A percentile compares a stretch with the other conserved stretches of the same genome.
Conservation (phyloP, 2,888 invertebrate genomes). For the Trypoxylon attenuatum region DNA sequence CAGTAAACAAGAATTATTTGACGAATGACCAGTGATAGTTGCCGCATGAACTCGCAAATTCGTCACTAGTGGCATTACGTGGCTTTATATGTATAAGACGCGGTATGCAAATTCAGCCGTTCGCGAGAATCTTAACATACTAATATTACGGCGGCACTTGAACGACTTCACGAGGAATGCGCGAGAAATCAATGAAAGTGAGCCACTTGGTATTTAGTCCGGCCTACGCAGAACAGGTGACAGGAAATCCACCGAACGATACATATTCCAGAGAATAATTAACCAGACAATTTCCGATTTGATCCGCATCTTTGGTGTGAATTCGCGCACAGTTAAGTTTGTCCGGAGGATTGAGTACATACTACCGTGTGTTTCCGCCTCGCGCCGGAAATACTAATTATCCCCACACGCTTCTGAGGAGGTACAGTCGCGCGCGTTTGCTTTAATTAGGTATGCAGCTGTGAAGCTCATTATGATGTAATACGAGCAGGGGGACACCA, state of each 20-base stretch:
- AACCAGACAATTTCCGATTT: background rate
- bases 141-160: constrained; percentile 9
- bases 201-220: background rate
- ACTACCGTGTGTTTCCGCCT: constrained; percentile 2
- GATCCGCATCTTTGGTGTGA: background rate
- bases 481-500: background rate
- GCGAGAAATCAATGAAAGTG: background rate
- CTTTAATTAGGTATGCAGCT: constrained; percentile 4
- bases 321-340: background rate
- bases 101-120: no score
- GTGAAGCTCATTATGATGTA: constrained; percentile 6
- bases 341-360: background rate
- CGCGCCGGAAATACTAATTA: constrained; percentile 11
- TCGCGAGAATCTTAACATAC: background rate
- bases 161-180: constrained; percentile 9
- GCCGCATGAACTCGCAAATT: no score
- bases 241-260: background rate
- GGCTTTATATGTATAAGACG: no score
- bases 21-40: no score
- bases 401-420: background rate
- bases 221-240: background rate
- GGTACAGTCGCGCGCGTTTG: constrained; percentile 14
- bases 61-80: no score
- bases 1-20: no score
- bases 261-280: background rate